phyloP scores from a whole-genome alignment of 2,797 vertebrate genomes.

The Pelochelys cantorii region DNA sequence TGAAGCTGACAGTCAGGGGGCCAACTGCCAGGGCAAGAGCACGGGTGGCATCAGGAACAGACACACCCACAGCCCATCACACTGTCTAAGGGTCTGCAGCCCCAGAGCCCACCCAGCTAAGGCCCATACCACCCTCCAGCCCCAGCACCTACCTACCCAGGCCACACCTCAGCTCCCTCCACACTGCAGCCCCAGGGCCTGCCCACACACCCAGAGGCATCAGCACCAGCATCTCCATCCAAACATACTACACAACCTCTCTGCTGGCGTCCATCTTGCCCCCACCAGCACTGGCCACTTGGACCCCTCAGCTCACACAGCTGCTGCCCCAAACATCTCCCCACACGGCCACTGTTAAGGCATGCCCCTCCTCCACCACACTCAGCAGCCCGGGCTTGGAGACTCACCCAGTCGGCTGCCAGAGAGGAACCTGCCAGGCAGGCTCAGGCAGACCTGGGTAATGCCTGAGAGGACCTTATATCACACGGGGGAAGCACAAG shows the following conservation, averaged over 20 bases:
- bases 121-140: not conserved
- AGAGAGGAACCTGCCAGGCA: not conserved
- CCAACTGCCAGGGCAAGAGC: constrained; percentile 83
- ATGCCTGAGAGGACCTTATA: not conserved
- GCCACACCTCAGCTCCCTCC: too few species aligned
- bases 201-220: not conserved
- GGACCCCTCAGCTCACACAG: too few species aligned
- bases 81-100: not conserved
- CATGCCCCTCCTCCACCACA: not conserved
- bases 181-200: not conserved
- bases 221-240: not conserved
- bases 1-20: constrained; percentile 91
- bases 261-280: not conserved
- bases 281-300: not conserved
- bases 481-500: not conserved
- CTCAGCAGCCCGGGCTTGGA: too few species aligned
- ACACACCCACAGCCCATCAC: not conserved
- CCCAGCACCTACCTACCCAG: not conserved
- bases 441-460: not conserved
- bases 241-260: not conserved
- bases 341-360: not conserved
- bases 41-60: not conserved
- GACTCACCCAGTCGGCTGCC: too few species aligned
- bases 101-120: not conserved
- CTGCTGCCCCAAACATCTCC: not conserved